Evolutionary conservation across 1,140 invertebrate genomes (phyloP).

Genomic region (Phortica variegata): DNA sequence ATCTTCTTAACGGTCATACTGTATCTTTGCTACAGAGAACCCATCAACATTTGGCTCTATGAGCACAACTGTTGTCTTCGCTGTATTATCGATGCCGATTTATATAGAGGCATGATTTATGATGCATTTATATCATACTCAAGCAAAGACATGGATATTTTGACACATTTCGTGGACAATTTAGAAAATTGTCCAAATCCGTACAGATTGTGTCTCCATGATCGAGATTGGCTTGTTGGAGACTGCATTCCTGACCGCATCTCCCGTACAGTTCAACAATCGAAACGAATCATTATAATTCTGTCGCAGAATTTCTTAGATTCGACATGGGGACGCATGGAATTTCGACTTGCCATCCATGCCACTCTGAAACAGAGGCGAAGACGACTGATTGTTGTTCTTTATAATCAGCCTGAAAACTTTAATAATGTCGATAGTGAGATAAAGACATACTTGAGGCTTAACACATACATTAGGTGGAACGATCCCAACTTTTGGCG

Average conservation of each 20-base stretch:
- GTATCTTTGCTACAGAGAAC: background rate
- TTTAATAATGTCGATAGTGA: no score
- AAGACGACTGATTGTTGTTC: no score
- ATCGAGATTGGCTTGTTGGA: background rate
- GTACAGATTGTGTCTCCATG: no score
- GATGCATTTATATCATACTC: background rate
- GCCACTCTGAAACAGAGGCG: background rate
- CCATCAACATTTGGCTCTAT: background rate
- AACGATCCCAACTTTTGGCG: no score
- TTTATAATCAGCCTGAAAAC: no score
- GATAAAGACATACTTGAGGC: no score
- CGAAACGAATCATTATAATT: background rate
- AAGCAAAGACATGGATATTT: no score
- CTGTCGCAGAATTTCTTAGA: background rate
- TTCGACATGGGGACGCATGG: background rate
- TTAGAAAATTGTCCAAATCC: no score
- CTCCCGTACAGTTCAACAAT: background rate
- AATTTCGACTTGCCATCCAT: conserved; percentile 1
- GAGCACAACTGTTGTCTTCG: background rate
- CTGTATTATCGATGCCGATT: background rate
- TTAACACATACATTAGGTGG: no score
- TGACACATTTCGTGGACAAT: no score
- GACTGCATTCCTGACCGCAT: background rate
- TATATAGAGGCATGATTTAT: background rate
- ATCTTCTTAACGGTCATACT: background rate